phyloP scores from a whole-genome alignment of 2,113 vertebrate genomes.

The Mixornis gularis region DNA sequence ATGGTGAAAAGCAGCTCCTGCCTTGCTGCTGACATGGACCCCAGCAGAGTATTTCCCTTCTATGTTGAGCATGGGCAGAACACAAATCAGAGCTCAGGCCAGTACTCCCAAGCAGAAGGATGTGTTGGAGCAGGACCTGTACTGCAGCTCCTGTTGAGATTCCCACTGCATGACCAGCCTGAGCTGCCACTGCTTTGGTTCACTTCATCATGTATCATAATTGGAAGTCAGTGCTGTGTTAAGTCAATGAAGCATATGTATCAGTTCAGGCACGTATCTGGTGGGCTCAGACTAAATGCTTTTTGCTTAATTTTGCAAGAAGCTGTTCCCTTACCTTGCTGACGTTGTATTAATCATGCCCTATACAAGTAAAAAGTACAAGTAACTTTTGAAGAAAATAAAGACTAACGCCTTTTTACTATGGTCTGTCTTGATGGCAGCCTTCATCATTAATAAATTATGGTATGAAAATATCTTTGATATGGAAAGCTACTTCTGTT shows the following conservation, averaged over 20 bases:
- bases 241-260: background rate
- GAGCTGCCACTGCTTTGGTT: background rate
- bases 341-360: background rate
- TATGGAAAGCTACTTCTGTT: background rate
- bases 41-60: background rate
- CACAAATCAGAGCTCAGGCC: background rate
- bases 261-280: background rate
- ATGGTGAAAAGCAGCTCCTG: background rate
- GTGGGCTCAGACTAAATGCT: background rate
- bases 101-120: background rate
- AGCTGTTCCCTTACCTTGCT: background rate
- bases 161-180: background rate
- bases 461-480: background rate
- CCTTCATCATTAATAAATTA: background rate
- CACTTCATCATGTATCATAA: accelerated
- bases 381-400: background rate
- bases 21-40: background rate
- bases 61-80: background rate
- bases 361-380: background rate
- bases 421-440: background rate
- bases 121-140: background rate
- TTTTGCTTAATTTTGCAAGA: background rate
- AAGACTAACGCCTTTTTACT: background rate
- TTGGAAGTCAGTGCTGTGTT: background rate
- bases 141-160: background rate